phyloP scores from a whole-genome alignment of 2,888 invertebrate species.

The Bedellia somnulentella region DNA sequence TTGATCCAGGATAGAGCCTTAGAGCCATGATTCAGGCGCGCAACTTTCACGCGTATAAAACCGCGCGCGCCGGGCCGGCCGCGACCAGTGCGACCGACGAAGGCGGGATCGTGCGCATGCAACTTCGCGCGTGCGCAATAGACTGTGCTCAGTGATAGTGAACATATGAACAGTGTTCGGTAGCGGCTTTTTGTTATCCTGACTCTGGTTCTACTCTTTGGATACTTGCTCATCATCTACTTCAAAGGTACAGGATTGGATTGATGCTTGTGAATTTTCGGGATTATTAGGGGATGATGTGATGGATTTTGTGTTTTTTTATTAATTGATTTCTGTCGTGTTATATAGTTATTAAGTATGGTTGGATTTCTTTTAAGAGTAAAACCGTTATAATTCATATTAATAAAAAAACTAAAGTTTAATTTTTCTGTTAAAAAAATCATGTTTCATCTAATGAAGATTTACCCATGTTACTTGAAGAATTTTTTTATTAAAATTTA shows the following conservation, averaged over 20 bases:
- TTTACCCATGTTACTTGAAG: no score
- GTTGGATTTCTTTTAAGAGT: no score
- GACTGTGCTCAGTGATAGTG: slow-evolving; percentile 24
- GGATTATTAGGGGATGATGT: slow-evolving; percentile 7
- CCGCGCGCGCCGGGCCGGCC: slow-evolving; percentile 28
- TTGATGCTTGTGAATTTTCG: slow-evolving; percentile 14
- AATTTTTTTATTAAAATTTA: no score
- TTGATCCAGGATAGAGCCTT: slow-evolving; percentile 43
- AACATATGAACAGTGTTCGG: slow-evolving; percentile 50
- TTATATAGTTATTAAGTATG: no score
- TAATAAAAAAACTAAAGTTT: no score
- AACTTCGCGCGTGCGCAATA: slow-evolving; percentile 15
- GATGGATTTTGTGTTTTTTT: no score
- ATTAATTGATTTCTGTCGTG: no score
- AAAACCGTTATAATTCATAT: no score
- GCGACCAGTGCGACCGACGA: slow-evolving; percentile 42
- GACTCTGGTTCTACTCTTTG: slow-evolving; percentile 29
- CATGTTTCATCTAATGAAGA: no score
- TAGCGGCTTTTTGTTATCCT: slow-evolving; percentile 47
- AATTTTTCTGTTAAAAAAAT: no score
- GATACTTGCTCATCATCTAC: slow-evolving; percentile 22
- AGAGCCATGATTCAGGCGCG: no score
- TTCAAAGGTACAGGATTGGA: slow-evolving; percentile 38
- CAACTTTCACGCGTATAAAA: slow-evolving; percentile 59
- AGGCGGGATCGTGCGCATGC: slow-evolving; percentile 18